These are phyloP conservation scores for Ligdia adustata DNA, from an alignment of 2,888 invertebrate species.

Conservation along the genomic window DNA sequence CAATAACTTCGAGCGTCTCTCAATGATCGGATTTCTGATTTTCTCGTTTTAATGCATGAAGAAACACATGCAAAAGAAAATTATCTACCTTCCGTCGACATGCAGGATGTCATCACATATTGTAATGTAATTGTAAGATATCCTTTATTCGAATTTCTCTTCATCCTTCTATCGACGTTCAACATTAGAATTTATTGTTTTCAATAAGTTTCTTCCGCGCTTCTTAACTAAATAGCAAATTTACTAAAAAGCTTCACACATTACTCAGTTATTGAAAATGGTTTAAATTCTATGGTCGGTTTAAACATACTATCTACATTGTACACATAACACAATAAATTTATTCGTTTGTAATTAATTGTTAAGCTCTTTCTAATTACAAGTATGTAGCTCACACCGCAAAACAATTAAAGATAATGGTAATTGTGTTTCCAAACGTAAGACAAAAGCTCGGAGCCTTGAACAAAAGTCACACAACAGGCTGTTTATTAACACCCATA, in stretches of 20 bases:
- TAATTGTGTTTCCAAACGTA: conserved; percentile 34
- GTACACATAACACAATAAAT: too few relatives aligned
- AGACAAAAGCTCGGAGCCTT: conserved; percentile 32
- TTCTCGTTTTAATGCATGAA: conserved; percentile 60
- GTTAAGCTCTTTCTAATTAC: conserved; percentile 63
- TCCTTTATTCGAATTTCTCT: conserved; percentile 58
- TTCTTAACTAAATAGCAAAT: too few relatives aligned
- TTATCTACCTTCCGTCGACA: conserved; percentile 54
- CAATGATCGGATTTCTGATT: conserved; percentile 46
- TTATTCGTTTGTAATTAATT: conserved; percentile 3
- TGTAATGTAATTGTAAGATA: conserved; percentile 69
- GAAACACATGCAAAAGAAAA: conserved; percentile 63
- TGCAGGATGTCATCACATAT: conserved; percentile 59
- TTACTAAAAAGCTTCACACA: too few relatives aligned
- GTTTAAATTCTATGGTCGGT: too few relatives aligned
- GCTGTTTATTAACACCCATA: conserved; percentile 34
- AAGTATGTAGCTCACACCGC: conserved; percentile 19
- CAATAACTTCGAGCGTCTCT: conserved; percentile 37
- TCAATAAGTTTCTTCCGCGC: too few relatives aligned
- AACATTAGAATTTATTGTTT: too few relatives aligned
- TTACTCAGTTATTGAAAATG: too few relatives aligned
- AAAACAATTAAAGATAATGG: conserved; percentile 26
- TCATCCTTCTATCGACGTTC: too few relatives aligned
- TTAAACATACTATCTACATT: too few relatives aligned
- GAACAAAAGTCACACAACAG: conserved; percentile 33